A percentile compares a stretch with the other conserved stretches of the same genome.
These are phyloP conservation scores for Euphonia xanthogaster DNA, from an alignment of 2,797 vertebrate genomes.

Conservation along the genomic window DNA sequence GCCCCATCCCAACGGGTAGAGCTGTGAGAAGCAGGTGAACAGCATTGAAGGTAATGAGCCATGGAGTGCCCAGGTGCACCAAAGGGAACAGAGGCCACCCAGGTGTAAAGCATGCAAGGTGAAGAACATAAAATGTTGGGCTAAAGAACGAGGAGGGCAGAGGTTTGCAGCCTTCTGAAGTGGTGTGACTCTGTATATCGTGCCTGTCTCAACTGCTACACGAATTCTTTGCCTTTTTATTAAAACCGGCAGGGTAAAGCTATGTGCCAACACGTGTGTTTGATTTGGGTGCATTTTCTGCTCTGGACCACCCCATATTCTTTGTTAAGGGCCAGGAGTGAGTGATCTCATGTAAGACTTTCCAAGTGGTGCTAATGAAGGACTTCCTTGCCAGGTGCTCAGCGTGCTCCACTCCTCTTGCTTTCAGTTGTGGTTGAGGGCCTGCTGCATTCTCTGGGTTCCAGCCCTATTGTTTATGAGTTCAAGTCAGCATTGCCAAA, in stretches of 20 bases:
- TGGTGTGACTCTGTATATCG: background rate
- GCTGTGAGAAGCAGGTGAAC: background rate
- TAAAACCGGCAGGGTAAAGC: background rate
- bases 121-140: background rate
- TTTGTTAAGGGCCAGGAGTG: slow-evolving; percentile 35
- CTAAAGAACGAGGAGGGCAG: background rate
- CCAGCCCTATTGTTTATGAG: background rate
- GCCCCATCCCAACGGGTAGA: background rate
- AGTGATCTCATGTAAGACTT: slow-evolving; percentile 57
- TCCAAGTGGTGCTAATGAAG: slow-evolving; percentile 46
- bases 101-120: background rate
- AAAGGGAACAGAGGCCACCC: background rate
- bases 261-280: slow-evolving; percentile 40
- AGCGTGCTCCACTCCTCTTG: background rate
- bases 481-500: background rate
- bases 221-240: background rate
- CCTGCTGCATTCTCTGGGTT: background rate
- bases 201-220: background rate
- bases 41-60: background rate
- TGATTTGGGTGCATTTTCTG: slow-evolving; percentile 51
- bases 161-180: background rate
- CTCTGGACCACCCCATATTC: slow-evolving; percentile 49
- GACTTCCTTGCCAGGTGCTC: slow-evolving; percentile 47
- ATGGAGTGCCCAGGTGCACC: background rate
- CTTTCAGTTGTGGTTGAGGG: background rate